phyloP scores from a whole-genome alignment of 1,140 invertebrate species.

The Galleria mellonella region DNA sequence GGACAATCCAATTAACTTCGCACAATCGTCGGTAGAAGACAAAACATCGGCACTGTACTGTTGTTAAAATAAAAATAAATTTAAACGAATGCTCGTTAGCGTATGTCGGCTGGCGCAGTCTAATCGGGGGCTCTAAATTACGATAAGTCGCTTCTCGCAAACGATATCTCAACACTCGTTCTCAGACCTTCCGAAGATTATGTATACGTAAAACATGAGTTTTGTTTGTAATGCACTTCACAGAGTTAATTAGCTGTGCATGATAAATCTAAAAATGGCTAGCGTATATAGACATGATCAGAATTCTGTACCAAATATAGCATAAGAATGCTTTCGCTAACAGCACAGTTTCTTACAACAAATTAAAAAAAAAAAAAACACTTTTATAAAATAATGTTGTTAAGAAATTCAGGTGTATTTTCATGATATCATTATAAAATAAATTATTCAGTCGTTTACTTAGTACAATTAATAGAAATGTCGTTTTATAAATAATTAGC shows the following conservation, averaged over 20 bases:
- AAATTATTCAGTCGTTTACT: no score
- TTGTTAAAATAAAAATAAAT: constrained; percentile 66
- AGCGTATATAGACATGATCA: no score
- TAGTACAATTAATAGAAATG: no score
- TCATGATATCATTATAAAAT: no score
- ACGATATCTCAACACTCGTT: constrained; percentile 65
- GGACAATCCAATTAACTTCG: constrained; percentile 62
- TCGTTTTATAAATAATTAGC: no score
- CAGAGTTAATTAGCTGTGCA: constrained; percentile 15
- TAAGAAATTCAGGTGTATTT: no score
- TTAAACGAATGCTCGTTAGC: constrained; percentile 66
- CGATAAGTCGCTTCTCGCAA: constrained; percentile 56
- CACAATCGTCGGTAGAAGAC: constrained; percentile 53
- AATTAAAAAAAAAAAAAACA: no score
- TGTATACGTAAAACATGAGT: constrained; percentile 42
- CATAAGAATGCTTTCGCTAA: no score
- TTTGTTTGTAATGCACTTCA: constrained; percentile 50
- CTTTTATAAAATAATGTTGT: no score
- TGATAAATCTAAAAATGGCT: background rate
- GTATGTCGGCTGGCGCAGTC: constrained; percentile 54
- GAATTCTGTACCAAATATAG: no score
- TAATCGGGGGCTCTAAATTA: constrained; percentile 70
- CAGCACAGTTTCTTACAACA: no score
- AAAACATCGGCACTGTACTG: constrained; percentile 59
- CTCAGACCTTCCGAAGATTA: constrained; percentile 60